Evolutionary conservation across 2,113 vertebrate genomes (phyloP).

Genomic region (Corythaixoides concolor): DNA sequence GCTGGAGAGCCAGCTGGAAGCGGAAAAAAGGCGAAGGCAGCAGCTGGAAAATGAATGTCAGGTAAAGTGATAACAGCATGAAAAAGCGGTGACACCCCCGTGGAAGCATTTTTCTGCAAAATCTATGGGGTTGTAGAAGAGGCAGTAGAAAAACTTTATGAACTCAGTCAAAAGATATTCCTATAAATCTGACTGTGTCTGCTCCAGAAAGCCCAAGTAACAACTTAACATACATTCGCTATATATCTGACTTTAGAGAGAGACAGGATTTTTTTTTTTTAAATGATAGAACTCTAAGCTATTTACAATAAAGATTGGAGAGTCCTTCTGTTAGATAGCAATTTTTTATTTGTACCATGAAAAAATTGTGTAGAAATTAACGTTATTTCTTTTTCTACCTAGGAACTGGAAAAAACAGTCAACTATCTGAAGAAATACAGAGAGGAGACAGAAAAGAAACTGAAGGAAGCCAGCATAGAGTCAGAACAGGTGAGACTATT

Average conservation of each 20-base stretch:
- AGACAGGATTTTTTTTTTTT: neutral
- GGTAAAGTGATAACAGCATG: constrained; percentile 16
- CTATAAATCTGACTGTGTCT: neutral
- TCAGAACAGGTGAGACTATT: constrained; percentile 72
- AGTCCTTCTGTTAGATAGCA: neutral
- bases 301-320: neutral
- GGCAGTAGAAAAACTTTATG: neutral
- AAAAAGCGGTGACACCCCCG: neutral
- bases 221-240: neutral
- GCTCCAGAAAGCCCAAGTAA: neutral
- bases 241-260: neutral
- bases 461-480: constrained; percentile 70
- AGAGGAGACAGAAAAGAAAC: constrained; percentile 61
- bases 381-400: neutral
- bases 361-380: neutral
- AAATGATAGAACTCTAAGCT: neutral
- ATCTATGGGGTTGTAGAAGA: neutral
- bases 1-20: constrained; percentile 53
- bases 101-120: neutral
- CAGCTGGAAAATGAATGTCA: constrained; percentile 56
- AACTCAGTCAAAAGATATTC: neutral
- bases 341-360: neutral
- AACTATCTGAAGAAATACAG: constrained; percentile 64
- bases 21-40: constrained; percentile 29
- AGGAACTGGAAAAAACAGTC: constrained; percentile 68